Base-by-base conservation (phyloP, 2,797 vertebrate genomes). In the Todus mexicanus region DNA sequence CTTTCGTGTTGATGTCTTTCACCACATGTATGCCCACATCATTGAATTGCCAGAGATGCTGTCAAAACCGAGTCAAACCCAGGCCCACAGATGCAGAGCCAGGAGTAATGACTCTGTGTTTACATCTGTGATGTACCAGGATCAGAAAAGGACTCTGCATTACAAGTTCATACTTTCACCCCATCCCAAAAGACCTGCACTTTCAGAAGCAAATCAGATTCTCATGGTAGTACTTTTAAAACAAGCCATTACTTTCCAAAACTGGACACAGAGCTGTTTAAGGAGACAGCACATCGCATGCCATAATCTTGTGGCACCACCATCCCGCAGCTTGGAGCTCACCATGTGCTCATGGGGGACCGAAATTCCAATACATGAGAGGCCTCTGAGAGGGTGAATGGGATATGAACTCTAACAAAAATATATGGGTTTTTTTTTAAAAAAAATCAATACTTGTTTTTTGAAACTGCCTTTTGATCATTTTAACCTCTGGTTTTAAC, bases 391-490 rank as follows among this genome's bases (percentile, higher is more conserved):
- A 84, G 35, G 11, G 29, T 47, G 25, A 70, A 60, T 13, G 50
- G 69, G n/a, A 18, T 23, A 71, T 68, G 23, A 87, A 79, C 37
- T 79, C 27, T 29, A n/a, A 59, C 7, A 70, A 81, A 89, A 56
- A 56, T 11, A 43, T 0, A 2, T 4, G 1, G 11, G n/a, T 56
- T 56, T 56, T 14, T 71, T 74, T 53, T 4, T 2, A 15, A 38
- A 71, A 70, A 84, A 50, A 15, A 17, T 7, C 57, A 57, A 69
- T 53, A 19, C 8, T 92, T 60, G 0, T 6, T 56, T 86, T 84
- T 20, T 81, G 71, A 35, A 94, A 86, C 23, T 43, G 45, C 29
- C 48, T 91, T 92, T 82, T 79, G 80, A 73, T 86, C 60, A 15
- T 33, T 64, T 7, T 37, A 82, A 47, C 51, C 69, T 64, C 77